Evolutionary conservation across 2,888 invertebrate genomes (phyloP).

Genomic region (Diploptera punctata): DNA sequence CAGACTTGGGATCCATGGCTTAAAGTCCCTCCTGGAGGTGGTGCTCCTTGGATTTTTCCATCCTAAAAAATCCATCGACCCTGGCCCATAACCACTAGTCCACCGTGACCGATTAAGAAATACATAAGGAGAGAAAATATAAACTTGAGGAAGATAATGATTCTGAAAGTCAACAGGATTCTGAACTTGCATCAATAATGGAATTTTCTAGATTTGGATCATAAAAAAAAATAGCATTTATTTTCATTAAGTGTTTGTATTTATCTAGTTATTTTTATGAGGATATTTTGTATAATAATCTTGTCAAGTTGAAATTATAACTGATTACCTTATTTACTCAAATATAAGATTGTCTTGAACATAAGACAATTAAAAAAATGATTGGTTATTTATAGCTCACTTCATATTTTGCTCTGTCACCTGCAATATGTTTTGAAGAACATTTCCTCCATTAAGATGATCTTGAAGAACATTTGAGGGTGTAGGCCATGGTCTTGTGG

Average conservation of each 20-base stretch:
- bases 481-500: too few relatives aligned
- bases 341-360: neutral
- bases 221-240: constrained; percentile 67
- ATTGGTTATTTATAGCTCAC: too few relatives aligned
- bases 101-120: too few relatives aligned
- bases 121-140: constrained; percentile 89
- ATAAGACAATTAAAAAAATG: neutral
- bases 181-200: constrained; percentile 90
- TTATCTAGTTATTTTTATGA: too few relatives aligned
- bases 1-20: too few relatives aligned
- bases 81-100: too few relatives aligned
- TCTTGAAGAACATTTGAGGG: neutral
- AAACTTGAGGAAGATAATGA: constrained; percentile 72
- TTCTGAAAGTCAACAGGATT: constrained; percentile 56
- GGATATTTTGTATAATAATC: neutral
- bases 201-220: constrained; percentile 94
- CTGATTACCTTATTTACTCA: neutral
- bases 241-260: neutral
- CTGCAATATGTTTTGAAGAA: too few relatives aligned
- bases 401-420: too few relatives aligned
- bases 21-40: too few relatives aligned
- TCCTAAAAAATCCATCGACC: too few relatives aligned
- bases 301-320: neutral
- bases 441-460: neutral
- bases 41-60: too few relatives aligned